Base-by-base conservation (phyloP, 1,140 invertebrate species). In the Cardiocondyla obscurior region DNA sequence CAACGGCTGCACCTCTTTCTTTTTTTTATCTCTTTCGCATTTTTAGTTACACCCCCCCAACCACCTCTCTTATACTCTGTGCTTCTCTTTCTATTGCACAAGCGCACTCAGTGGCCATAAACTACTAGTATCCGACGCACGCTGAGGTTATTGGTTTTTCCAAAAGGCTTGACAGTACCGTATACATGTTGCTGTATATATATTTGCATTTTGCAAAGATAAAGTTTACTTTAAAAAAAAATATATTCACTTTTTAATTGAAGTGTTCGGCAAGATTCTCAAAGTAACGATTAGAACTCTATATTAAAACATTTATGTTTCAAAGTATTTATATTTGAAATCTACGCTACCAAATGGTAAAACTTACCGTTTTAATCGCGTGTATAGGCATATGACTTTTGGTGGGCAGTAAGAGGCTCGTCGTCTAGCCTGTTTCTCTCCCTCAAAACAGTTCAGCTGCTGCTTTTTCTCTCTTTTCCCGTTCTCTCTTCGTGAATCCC, bases 351-450 rank as follows among this genome's bases (percentile, higher is more conserved):
- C n/a, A n/a, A n/a, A n/a, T n/a, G n/a, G n/a, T n/a, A n/a, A n/a
- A n/a, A 93, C 90, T 94, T 93, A 94, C 93, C 93, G 93, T 93
- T 93, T 93, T 93, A 84, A 92, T 92, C 88, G 93, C 88, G 92
- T 93, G 92, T 90, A 92, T 91, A 91, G 92, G 93, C 93, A 94
- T 94, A 93, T 93, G 93, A 94, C 89, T 93, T 93, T 90, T 90
- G 92, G 86, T 92, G 84, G 85, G 60, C 79, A 89, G 76, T 88
- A 81, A 84, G 83, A 86, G 73, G 67, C 82, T 85, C 86, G 81
- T 82, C 39, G 86, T 58, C 76, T 70, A 77, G 85, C 73, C 85
- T 60, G 55, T 85, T 70, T 81, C 55, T 73, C 33, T 81, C 36
- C 36, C 67, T 62, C 51, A 36, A 19, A 67, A 28, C 81, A 77